Evolutionary conservation across 1,140 invertebrate genomes (phyloP).

Genomic region (Cotesia glomerata): DNA sequence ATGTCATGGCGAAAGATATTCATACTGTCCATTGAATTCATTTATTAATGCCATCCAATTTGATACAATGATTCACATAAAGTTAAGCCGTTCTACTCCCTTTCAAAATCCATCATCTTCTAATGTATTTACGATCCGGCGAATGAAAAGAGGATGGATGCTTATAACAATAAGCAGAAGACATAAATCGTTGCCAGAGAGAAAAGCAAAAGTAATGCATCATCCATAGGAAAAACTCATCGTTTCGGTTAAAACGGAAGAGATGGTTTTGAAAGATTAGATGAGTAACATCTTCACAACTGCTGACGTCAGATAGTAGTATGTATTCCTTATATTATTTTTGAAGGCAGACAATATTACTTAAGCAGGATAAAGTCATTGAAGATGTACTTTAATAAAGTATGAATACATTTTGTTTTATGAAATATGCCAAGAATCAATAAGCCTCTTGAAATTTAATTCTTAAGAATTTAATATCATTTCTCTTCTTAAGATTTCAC

Average conservation of each 20-base stretch:
- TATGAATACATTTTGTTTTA: too few species aligned
- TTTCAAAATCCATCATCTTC: conserved; percentile 14
- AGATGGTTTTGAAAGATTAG: background rate
- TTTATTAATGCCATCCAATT: background rate
- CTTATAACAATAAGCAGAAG: conserved; percentile 46
- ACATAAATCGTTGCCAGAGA: conserved; percentile 46
- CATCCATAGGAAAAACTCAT: conserved; percentile 10
- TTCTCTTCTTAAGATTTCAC: too few species aligned
- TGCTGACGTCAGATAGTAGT: conserved; percentile 33
- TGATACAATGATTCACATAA: conserved; percentile 4
- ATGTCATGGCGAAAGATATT: conserved; percentile 28
- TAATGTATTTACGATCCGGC: conserved; percentile 46
- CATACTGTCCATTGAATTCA: conserved; percentile 15
- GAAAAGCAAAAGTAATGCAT: conserved; percentile 41
- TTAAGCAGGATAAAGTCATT: background rate
- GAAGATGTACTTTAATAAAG: too few species aligned
- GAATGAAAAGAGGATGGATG: conserved; percentile 13
- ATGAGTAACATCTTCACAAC: background rate
- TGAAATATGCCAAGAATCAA: too few species aligned
- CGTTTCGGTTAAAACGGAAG: conserved; percentile 1
- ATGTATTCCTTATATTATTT: conserved; percentile 24
- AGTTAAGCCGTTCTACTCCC: conserved; percentile 11
- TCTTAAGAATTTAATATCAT: too few species aligned
- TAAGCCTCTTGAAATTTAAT: too few species aligned
- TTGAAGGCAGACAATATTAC: conserved; percentile 9